A percentile compares a stretch with the other conserved stretches of the same genome.
Conservation (phyloP, 2,888 invertebrate species). For the Amphipyra tragopoginis region DNA sequence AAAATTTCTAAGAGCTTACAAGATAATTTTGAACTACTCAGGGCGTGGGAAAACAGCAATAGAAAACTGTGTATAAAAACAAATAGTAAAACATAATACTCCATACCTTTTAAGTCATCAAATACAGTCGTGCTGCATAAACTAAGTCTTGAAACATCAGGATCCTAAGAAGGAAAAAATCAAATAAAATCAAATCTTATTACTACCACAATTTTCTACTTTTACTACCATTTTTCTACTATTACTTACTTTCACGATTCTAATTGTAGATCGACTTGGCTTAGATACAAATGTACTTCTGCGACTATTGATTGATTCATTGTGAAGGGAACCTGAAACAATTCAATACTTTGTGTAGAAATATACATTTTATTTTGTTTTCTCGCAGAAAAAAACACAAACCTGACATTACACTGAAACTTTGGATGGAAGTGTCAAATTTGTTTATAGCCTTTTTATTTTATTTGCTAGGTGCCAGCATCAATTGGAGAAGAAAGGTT, state of each 20-base stretch:
- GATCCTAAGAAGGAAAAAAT: slow-evolving; percentile 72
- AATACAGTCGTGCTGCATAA: slow-evolving; percentile 73
- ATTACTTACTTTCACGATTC: slow-evolving; percentile 81
- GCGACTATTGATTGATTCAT: slow-evolving; percentile 85
- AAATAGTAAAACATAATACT: not conserved
- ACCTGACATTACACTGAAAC: slow-evolving; percentile 90
- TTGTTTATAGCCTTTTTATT: slow-evolving; percentile 53
- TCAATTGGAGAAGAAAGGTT: slow-evolving; percentile 17
- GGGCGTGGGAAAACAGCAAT: too few species aligned
- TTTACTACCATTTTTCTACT: slow-evolving; percentile 1
- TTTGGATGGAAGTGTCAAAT: slow-evolving; percentile 84
- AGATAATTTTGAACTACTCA: too few species aligned
- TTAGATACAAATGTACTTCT: slow-evolving; percentile 84
- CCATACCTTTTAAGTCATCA: slow-evolving; percentile 79
- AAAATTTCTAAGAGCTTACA: too few species aligned
- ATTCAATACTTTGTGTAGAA: slow-evolving; percentile 26
- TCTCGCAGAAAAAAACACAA: slow-evolving; percentile 63
- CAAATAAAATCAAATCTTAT: not conserved
- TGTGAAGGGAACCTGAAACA: slow-evolving; percentile 82
- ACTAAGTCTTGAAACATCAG: slow-evolving; percentile 75
- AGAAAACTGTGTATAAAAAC: not conserved
- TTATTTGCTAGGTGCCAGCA: slow-evolving; percentile 46
- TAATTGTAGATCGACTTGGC: slow-evolving; percentile 81
- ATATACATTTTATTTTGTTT: slow-evolving; percentile 33
- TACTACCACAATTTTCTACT: slow-evolving; percentile 9